These are phyloP conservation scores for Caenorhabditis plicata DNA, from an alignment of 2,888 invertebrate genomes.

Conservation along the genomic window DNA sequence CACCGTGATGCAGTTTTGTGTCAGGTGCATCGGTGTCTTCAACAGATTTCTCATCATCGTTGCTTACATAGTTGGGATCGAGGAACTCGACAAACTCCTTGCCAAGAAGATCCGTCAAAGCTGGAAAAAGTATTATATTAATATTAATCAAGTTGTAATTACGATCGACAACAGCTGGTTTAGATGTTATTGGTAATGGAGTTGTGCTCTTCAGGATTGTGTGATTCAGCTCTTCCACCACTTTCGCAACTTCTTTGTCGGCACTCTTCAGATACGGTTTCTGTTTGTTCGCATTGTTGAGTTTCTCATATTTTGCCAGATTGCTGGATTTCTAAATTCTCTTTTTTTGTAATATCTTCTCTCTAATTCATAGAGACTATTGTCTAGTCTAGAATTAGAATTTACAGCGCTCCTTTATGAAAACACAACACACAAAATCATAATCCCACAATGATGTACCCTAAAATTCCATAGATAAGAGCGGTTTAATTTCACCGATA, in stretches of 20 bases:
- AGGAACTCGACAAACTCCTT: conserved; percentile 53
- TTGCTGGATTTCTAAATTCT: too few relatives aligned
- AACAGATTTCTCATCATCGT: conserved; percentile 34
- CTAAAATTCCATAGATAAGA: too few relatives aligned
- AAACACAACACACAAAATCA: too few relatives aligned
- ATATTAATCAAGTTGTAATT: background rate
- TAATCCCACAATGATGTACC: too few relatives aligned
- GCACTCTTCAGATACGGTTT: conserved; percentile 22
- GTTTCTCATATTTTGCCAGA: conserved; percentile 7
- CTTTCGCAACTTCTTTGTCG: conserved; percentile 25
- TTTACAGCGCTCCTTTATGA: too few relatives aligned
- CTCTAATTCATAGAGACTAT: too few relatives aligned
- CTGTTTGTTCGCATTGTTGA: conserved; percentile 9
- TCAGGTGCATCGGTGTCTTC: background rate
- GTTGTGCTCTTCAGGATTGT: conserved; percentile 3
- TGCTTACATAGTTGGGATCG: conserved; percentile 50
- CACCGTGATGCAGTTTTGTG: background rate
- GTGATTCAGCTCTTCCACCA: conserved; percentile 23
- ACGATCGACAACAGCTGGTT: conserved; percentile 19
- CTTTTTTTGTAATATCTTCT: too few relatives aligned
- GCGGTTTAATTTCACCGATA: too few relatives aligned
- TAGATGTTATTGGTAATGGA: background rate
- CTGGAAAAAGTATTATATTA: conserved; percentile 23
- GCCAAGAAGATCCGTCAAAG: conserved; percentile 51
- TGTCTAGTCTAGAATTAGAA: too few relatives aligned